Conservation (phyloP, 2,888 invertebrate genomes). For the Monochamus alternatus region DNA sequence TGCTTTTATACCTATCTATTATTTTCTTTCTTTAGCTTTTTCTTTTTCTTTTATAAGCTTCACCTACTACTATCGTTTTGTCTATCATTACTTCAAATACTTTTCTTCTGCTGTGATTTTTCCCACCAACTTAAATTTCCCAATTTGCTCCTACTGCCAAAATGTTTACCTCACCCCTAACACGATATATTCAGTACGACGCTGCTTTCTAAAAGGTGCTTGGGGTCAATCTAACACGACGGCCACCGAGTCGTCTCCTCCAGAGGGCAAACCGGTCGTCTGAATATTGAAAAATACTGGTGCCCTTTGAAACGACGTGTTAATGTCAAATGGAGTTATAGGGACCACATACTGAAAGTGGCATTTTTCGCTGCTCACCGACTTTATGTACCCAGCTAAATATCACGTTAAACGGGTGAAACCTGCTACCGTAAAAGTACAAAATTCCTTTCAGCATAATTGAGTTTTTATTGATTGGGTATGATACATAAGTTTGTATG, state of each 20-base stretch:
- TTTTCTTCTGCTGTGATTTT: too few species aligned
- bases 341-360: conserved; percentile 9
- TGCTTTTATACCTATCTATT: too few species aligned
- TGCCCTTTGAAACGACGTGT: conserved; percentile 30
- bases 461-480: conserved; percentile 17
- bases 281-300: conserved; percentile 37
- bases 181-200: not conserved
- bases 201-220: conserved; percentile 34
- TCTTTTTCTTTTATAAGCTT: too few species aligned
- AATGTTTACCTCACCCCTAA: too few species aligned
- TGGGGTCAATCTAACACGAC: conserved; percentile 47
- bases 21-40: too few species aligned
- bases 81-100: too few species aligned
- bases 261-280: conserved; percentile 31
- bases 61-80: too few species aligned
- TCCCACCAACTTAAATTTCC: too few species aligned
- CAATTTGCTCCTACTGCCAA: too few species aligned
- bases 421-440: conserved; percentile 13
- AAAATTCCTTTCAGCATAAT: conserved; percentile 14
- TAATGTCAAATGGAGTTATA: conserved; percentile 37
- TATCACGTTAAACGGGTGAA: conserved; percentile 17
- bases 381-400: conserved; percentile 15
- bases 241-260: conserved; percentile 39
- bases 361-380: conserved; percentile 15
- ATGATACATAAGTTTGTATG: not conserved